Evolutionary conservation across 1,140 invertebrate species (phyloP).

Genomic region (Pogonomyrmex californicus): DNA sequence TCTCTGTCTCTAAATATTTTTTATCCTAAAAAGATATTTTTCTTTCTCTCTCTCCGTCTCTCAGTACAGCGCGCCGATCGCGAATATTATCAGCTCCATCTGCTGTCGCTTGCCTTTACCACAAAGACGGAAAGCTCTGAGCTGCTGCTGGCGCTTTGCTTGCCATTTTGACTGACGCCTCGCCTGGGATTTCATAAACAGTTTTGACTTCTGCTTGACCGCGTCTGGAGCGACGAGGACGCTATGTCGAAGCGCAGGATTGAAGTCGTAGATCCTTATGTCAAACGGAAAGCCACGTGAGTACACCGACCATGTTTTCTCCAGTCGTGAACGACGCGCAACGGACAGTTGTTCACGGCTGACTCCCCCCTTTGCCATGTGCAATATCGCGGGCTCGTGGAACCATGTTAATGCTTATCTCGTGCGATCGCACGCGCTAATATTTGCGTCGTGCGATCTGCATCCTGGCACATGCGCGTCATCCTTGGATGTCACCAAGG

Average conservation of each 20-base stretch:
- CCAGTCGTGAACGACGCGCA: not conserved
- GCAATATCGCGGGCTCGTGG: constrained; percentile 69
- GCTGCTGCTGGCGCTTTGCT: constrained; percentile 78
- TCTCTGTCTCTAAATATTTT: not conserved
- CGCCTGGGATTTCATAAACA: constrained; percentile 76
- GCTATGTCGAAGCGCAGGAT: constrained; percentile 94
- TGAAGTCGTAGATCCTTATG: constrained; percentile 93
- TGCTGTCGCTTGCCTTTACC: constrained; percentile 35
- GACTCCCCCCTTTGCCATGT: constrained; percentile 68
- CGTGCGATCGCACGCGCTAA: not conserved
- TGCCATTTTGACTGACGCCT: constrained; percentile 86
- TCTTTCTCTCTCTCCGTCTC: not conserved
- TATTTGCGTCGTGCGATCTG: not conserved
- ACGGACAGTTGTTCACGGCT: not conserved
- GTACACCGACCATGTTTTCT: constrained; percentile 71
- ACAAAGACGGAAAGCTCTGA: constrained; percentile 51
- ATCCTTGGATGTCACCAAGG: not conserved
- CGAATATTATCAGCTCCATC: constrained; percentile 53
- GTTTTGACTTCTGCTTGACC: constrained; percentile 68
- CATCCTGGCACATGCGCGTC: not conserved
- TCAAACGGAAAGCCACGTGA: constrained; percentile 91
- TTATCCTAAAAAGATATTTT: not conserved
- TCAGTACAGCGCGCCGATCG: not conserved
- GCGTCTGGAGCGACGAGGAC: constrained; percentile 52
- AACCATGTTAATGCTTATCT: constrained; percentile 40